Base-by-base conservation (phyloP, 2,888 invertebrate genomes). In the Dioctria rufipes region DNA sequence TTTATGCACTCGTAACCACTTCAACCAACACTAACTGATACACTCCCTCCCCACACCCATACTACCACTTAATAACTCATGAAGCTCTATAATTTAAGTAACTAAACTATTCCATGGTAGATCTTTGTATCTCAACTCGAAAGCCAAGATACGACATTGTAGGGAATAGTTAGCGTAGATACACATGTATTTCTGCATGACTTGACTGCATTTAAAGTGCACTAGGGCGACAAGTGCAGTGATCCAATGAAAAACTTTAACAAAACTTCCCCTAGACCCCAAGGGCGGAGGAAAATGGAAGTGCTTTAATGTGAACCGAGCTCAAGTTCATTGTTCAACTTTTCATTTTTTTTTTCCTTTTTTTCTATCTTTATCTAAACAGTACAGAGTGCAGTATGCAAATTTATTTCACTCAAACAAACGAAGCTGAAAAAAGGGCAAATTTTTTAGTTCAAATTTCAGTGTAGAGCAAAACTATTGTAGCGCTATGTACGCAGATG, bases 371-470 rank as follows among this genome's bases (percentile, higher is more conserved):
- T 73, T 73, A 60, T 73, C 73, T 73, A 73, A 73, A 73, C 58
- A 58, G 58, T 73, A 73, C 58, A 8, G 73, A 73, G 73, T 58
- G 49, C 73, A 60, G 58, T 42, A 73, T 73, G 73, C 73, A 73
- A 73, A 73, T 73, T 73, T 60, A 42, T 73, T 73, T 73, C 73
- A 42, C 43, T 73, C 73, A 40, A 54, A 73, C 66, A 73, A 60
- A 25, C 13, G 58, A 37, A 58, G 73, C 58, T 13, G 58, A 58
- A 60, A 73, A 71, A 67, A n/a, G 39, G 42, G 13, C 37, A 54
- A 58, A 58, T 73, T 73, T 73, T 73, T 73, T 25, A 58, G 58
- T 73, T 73, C 58, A 58, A 73, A 73, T 73, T 73, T 73, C 73
- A 73, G 42, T 13, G 40, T 5, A 42, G 40, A 9, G 25, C n/a